Conservation (phyloP, 2,888 invertebrate genomes). For the Pristionchus entomophagus region DNA sequence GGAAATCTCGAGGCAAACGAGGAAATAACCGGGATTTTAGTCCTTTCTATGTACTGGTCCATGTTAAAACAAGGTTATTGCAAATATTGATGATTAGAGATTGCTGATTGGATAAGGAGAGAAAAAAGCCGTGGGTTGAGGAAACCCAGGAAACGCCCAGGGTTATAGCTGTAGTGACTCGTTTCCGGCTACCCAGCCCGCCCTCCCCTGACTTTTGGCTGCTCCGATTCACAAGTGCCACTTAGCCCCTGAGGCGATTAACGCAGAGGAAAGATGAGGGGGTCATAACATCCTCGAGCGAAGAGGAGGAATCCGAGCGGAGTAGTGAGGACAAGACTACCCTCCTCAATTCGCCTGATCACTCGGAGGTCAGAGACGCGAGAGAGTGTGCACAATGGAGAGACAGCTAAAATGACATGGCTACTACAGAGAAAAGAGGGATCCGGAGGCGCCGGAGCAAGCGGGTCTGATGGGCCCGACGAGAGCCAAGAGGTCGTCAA, state of each 20-base stretch:
- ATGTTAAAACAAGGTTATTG: no score
- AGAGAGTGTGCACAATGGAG: background rate
- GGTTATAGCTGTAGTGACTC: no score
- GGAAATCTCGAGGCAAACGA: background rate
- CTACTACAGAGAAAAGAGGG: background rate
- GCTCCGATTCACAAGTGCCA: constrained; percentile 16
- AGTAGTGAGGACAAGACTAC: background rate
- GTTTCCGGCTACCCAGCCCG: background rate
- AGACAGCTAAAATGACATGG: background rate
- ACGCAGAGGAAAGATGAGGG: background rate
- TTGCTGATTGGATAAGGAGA: background rate
- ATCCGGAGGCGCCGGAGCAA: no score
- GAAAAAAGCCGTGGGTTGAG: background rate
- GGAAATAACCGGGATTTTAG: background rate
- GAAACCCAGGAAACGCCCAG: background rate
- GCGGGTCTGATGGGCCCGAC: no score
- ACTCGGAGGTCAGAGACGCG: background rate
- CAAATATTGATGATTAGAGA: no score
- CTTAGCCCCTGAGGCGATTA: no score
- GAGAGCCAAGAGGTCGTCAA: no score
- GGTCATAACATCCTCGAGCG: constrained; percentile 36
- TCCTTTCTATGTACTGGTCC: no score
- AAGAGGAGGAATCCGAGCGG: background rate
- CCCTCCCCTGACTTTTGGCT: background rate
- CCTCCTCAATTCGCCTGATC: background rate